Conservation (phyloP, 1,140 invertebrate genomes). For the Drosophila nebulosa region DNA sequence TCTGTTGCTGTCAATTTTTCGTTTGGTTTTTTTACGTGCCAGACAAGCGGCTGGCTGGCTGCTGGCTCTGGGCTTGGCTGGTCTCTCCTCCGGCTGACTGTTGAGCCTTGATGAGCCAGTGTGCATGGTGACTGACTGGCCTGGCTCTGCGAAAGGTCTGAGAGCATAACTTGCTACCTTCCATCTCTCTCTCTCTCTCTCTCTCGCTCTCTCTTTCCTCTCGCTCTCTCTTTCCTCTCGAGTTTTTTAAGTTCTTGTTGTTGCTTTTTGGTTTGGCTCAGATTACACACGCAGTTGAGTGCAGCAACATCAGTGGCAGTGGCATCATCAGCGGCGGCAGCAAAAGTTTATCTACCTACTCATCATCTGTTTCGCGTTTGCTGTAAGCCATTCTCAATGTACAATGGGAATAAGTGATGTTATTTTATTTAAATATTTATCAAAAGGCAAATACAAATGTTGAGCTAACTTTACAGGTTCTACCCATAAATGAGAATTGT, state of each 20-base stretch:
- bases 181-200: not conserved
- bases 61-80: not conserved
- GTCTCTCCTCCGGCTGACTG: constrained; percentile 13
- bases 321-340: not conserved
- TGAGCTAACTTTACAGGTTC: not conserved
- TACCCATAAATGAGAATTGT: not conserved
- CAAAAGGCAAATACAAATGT: not conserved
- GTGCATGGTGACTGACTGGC: not conserved
- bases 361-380: not conserved
- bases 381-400: not conserved
- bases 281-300: constrained; percentile 28
- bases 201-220: too few species aligned
- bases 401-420: not conserved
- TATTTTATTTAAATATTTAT: not conserved
- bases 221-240: too few species aligned
- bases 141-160: not conserved
- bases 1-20: constrained; percentile 65
- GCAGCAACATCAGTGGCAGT: too few species aligned
- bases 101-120: constrained; percentile 46
- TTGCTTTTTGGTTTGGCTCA: constrained; percentile 6
- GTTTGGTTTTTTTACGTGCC: constrained; percentile 56
- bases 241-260: constrained; percentile 14
- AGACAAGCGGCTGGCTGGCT: constrained; percentile 49
- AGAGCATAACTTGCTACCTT: not conserved
- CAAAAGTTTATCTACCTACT: not conserved